Percentiles rank a stretch among this genome's conserved stretches.
These are phyloP conservation scores for Heteronetta atricapilla DNA, from an alignment of 2,113 vertebrate genomes.

Conservation along the genomic window DNA sequence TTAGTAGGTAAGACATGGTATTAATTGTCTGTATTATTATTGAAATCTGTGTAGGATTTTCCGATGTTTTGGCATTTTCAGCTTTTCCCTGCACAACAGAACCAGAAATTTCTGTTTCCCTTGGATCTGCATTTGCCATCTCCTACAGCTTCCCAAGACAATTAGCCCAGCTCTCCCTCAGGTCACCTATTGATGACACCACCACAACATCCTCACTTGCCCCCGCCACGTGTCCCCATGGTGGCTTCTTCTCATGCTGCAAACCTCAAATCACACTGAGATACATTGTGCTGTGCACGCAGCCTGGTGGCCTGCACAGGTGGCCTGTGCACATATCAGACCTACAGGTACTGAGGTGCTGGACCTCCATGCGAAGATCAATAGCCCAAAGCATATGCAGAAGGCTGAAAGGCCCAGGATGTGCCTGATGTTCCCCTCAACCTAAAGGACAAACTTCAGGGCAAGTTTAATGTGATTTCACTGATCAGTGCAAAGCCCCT, in stretches of 20 bases:
- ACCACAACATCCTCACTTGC: not conserved
- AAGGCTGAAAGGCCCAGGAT: not conserved
- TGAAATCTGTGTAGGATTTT: not conserved
- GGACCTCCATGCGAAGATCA: not conserved
- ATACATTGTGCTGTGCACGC: not conserved
- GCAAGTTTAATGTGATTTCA: not conserved
- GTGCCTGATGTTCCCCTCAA: not conserved
- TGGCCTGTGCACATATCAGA: not conserved
- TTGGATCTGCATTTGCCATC: not conserved
- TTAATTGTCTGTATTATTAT: not conserved
- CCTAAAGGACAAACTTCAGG: not conserved
- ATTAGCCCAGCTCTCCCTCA: not conserved
- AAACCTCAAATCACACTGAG: not conserved
- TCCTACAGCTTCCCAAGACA: not conserved
- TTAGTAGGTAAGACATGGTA: not conserved
- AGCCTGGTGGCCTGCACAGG: not conserved
- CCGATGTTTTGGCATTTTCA: not conserved
- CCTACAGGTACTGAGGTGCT: not conserved
- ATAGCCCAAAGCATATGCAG: not conserved
- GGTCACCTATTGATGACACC: not conserved
- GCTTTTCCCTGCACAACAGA: not conserved
- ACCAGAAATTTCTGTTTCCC: not conserved
- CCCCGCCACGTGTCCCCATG: accelerated
- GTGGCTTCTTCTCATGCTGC: not conserved
- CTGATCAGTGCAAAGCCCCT: not conserved